Percentiles rank a stretch among this genome's conserved stretches.
Conservation (phyloP, 1,140 invertebrate genomes). For the Dendrolimus punctatus region DNA sequence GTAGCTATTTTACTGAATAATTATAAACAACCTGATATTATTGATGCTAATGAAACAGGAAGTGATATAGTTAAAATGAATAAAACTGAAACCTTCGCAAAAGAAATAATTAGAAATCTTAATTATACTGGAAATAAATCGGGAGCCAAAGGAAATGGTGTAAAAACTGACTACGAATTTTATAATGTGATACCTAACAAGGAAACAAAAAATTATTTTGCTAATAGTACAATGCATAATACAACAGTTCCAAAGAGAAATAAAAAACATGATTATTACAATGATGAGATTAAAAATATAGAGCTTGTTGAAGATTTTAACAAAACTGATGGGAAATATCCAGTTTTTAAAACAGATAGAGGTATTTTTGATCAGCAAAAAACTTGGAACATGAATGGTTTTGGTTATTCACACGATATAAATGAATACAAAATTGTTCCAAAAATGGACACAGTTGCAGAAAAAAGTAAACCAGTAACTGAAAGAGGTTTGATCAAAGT, state of each 20-base stretch:
- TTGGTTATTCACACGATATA: slow-evolving; percentile 18
- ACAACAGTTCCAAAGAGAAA: slow-evolving; percentile 30
- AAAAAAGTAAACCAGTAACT: slow-evolving; percentile 30
- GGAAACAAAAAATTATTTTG: slow-evolving; percentile 1
- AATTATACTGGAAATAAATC: too few relatives aligned
- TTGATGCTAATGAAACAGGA: neutral
- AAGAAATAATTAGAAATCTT: too few relatives aligned
- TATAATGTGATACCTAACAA: neutral
- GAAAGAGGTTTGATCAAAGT: slow-evolving; percentile 54
- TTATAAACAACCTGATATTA: slow-evolving; percentile 8
- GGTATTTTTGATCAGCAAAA: slow-evolving; percentile 33
- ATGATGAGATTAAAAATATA: slow-evolving; percentile 29
- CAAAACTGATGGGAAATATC: slow-evolving; percentile 18
- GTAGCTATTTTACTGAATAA: slow-evolving; percentile 33
- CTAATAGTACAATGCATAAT: slow-evolving; percentile 6
- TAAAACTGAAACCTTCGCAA: too few relatives aligned
- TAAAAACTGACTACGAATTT: too few relatives aligned
- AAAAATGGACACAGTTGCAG: slow-evolving; percentile 11
- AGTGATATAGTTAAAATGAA: neutral
- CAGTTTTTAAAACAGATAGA: slow-evolving; percentile 23
- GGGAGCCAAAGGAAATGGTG: too few relatives aligned
- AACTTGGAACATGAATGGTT: slow-evolving; percentile 30
- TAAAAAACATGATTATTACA: slow-evolving; percentile 30
- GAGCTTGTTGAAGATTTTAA: slow-evolving; percentile 28
- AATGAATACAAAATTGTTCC: slow-evolving; percentile 36